Evolutionary conservation across 2,888 invertebrate species (phyloP).

Genomic region (Lasius platythorax): DNA sequence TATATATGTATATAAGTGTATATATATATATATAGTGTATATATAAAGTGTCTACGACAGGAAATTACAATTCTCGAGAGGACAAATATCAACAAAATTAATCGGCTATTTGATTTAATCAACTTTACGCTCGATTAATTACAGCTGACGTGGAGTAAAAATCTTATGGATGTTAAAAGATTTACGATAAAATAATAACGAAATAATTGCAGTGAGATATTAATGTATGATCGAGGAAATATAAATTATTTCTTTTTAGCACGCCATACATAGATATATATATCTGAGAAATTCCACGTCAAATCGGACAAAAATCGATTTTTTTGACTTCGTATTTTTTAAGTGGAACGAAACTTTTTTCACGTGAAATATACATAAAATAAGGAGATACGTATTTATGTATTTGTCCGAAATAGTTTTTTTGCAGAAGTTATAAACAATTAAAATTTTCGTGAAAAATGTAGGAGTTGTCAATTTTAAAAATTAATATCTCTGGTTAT

Average conservation of each 20-base stretch:
- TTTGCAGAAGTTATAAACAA: no score
- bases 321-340: no score
- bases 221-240: neutral
- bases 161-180: neutral
- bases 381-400: no score
- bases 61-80: conserved; percentile 20
- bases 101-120: conserved; percentile 26
- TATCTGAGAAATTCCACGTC: no score
- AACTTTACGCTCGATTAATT: neutral
- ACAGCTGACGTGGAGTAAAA: neutral
- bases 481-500: no score
- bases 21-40: neutral
- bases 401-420: no score
- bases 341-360: no score
- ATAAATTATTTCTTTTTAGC: conserved; percentile 17
- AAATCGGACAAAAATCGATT: no score
- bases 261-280: neutral
- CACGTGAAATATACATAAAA: no score
- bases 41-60: neutral
- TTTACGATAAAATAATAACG: neutral
- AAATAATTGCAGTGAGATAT: neutral
- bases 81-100: conserved; percentile 6
- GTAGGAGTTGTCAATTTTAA: no score
- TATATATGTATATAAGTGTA: neutral
- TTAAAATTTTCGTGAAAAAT: no score